These are phyloP conservation scores for Atta cephalotes DNA, from an alignment of 1,140 invertebrate genomes.

Conservation along the genomic window DNA sequence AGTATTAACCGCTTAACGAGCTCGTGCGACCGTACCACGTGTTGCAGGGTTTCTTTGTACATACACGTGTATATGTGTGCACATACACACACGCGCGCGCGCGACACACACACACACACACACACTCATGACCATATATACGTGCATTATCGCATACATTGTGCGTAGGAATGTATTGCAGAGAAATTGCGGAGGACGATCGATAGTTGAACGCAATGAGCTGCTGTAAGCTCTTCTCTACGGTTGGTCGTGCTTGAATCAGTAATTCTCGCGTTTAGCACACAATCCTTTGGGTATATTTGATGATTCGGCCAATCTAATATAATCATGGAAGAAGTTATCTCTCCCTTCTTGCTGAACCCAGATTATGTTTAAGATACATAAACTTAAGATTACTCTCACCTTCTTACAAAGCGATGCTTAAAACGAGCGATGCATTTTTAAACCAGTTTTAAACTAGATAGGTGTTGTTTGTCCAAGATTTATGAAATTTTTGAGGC, in stretches of 20 bases:
- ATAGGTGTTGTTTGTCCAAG: background rate
- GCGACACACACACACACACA: background rate
- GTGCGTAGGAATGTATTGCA: slow-evolving; percentile 38
- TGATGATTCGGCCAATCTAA: background rate
- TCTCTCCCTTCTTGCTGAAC: background rate
- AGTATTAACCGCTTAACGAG: slow-evolving; percentile 40
- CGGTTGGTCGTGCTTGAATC: slow-evolving; percentile 7
- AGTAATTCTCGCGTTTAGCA: slow-evolving; percentile 20
- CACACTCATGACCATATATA: background rate
- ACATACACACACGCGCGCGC: background rate
- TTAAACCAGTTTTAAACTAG: background rate
- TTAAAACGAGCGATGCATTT: background rate
- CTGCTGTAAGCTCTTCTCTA: slow-evolving; percentile 37
- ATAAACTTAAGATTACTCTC: slow-evolving; percentile 9
- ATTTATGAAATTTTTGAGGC: background rate
- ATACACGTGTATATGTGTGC: slow-evolving; percentile 14
- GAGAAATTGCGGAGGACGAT: slow-evolving; percentile 68
- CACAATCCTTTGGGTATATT: slow-evolving; percentile 29
- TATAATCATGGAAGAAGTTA: slow-evolving; percentile 2
- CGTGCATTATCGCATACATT: slow-evolving; percentile 39
- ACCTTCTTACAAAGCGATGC: background rate
- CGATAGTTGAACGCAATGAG: slow-evolving; percentile 69
- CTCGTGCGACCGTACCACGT: slow-evolving; percentile 49
- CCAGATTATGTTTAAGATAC: slow-evolving; percentile 1
- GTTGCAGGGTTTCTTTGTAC: slow-evolving; percentile 47